phyloP scores from a whole-genome alignment of 2,888 invertebrate genomes.

The Lycocerus yunnanus region DNA sequence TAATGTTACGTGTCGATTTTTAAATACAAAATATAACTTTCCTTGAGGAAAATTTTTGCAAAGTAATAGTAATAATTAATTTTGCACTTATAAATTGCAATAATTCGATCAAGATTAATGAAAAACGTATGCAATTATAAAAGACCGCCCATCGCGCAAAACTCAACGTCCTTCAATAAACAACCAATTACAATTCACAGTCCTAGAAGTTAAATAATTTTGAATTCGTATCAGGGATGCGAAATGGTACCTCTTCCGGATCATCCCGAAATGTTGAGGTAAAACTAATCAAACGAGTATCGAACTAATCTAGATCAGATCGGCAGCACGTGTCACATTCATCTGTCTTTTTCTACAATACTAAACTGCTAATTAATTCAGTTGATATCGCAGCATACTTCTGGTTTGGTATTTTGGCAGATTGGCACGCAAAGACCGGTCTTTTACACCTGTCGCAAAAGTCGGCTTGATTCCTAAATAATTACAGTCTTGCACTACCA shows the following conservation, averaged over 20 bases:
- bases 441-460: constrained; percentile 38
- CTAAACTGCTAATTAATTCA: constrained; percentile 33
- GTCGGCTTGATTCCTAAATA: constrained; percentile 28
- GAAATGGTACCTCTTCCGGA: neutral
- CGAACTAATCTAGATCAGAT: constrained; percentile 24
- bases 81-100: neutral
- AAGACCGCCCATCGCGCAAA: neutral
- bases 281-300: constrained; percentile 6
- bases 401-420: constrained; percentile 39
- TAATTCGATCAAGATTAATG: neutral
- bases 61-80: neutral
- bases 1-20: neutral
- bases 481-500: constrained; percentile 21
- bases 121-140: neutral
- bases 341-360: constrained; percentile 26
- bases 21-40: neutral
- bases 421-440: constrained; percentile 39
- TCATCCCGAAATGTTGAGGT: neutral
- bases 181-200: neutral
- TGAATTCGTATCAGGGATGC: neutral
- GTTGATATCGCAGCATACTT: constrained; percentile 30
- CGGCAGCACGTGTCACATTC: constrained; percentile 28
- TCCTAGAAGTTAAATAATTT: neutral
- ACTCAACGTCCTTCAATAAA: neutral
- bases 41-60: neutral